Conservation (phyloP, 1,140 invertebrate species). For the Caenorhabditis tropicalis region DNA sequence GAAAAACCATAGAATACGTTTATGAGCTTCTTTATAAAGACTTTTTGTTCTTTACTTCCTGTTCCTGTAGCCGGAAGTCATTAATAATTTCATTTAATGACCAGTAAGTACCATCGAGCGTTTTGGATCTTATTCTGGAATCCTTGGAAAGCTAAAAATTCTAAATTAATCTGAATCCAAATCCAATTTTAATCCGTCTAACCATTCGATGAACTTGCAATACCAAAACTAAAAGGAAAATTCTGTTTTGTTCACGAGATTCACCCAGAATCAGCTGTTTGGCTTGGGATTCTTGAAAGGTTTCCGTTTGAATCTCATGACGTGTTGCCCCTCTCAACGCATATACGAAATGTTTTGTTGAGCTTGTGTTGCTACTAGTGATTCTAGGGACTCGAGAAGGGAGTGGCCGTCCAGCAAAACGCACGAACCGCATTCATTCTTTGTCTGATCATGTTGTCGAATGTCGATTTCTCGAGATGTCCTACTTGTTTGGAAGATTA, state of each 20-base stretch:
- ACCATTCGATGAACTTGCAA: not conserved
- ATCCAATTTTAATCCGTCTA: not conserved
- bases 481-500: conserved; percentile 27
- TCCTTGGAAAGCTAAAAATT: too few relatives aligned
- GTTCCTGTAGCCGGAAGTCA: not conserved
- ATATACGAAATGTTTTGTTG: not conserved
- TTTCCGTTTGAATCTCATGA: not conserved
- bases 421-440: too few relatives aligned
- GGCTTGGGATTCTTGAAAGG: conserved; percentile 1
- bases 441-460: not conserved
- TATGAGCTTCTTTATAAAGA: not conserved
- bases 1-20: not conserved
- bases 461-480: conserved; percentile 27
- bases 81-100: not conserved
- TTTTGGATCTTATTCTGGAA: too few relatives aligned
- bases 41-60: not conserved
- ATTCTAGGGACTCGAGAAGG: not conserved
- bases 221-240: not conserved
- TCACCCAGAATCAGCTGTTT: not conserved
- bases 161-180: too few relatives aligned
- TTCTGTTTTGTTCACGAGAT: not conserved
- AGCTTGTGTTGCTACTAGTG: conserved; percentile 21
- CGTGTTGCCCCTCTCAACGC: not conserved
- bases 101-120: too few relatives aligned
- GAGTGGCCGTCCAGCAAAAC: not conserved